phyloP scores from a whole-genome alignment of 1,140 invertebrate genomes.

The Drosophila malerkotliana region DNA sequence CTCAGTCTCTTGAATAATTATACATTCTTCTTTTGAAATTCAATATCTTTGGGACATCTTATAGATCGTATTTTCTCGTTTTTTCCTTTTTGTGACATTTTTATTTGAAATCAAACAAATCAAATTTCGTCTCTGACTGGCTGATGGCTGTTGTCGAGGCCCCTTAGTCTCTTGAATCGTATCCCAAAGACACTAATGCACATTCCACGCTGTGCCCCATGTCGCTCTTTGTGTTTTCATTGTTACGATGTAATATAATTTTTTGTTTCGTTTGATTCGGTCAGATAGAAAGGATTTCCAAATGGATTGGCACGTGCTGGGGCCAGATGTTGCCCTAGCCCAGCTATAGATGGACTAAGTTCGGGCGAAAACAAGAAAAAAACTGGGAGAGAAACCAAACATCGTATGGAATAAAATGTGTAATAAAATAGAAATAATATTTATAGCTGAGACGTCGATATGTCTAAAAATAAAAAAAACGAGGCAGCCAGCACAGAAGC shows the following conservation, averaged over 20 bases:
- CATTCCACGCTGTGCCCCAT: slow-evolving; percentile 9
- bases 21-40: slow-evolving; percentile 8
- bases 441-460: slow-evolving; percentile 80
- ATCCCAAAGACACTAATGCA: slow-evolving; percentile 24
- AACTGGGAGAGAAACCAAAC: slow-evolving; percentile 50
- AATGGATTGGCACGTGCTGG: slow-evolving; percentile 64
- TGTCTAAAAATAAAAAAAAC: slow-evolving; percentile 71
- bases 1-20: not conserved
- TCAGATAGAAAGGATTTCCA: slow-evolving; percentile 11
- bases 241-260: slow-evolving; percentile 42
- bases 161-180: not conserved
- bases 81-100: slow-evolving; percentile 30
- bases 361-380: not conserved
- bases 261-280: slow-evolving; percentile 35
- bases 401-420: slow-evolving; percentile 76
- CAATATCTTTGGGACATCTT: slow-evolving; percentile 19
- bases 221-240: slow-evolving; percentile 15
- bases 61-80: slow-evolving; percentile 35
- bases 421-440: slow-evolving; percentile 83
- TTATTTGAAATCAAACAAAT: slow-evolving; percentile 41
- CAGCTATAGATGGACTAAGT: not conserved
- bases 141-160: slow-evolving; percentile 11
- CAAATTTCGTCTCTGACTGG: slow-evolving; percentile 17
- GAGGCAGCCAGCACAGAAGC: slow-evolving; percentile 33
- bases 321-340: slow-evolving; percentile 46